Percentiles rank a stretch among this genome's conserved stretches.
Evolutionary conservation across 2,888 invertebrate genomes (phyloP).

Genomic region (Chrysotoxum bicinctum): DNA sequence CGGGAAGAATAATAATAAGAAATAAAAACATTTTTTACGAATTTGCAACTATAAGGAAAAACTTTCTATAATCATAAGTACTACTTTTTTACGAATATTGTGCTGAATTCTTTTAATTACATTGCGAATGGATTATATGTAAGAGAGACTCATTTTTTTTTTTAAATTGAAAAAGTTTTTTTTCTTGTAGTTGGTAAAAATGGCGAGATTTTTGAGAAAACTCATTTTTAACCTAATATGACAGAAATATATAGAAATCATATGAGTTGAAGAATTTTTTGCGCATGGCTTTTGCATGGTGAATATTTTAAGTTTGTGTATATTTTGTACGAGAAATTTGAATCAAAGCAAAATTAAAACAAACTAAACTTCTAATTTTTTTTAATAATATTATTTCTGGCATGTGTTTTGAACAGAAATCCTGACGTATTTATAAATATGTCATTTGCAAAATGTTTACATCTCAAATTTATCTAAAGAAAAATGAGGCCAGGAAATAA

Average conservation of each 20-base stretch:
- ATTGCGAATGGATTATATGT: constrained; percentile 43
- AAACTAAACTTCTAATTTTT: background rate
- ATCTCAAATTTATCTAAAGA: background rate
- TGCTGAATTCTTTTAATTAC: background rate
- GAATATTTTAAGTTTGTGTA: background rate
- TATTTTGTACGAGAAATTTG: background rate
- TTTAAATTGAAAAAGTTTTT: background rate
- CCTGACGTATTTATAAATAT: background rate
- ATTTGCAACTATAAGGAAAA: background rate
- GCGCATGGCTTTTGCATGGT: constrained; percentile 36
- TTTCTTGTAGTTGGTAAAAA: background rate
- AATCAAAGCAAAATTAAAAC: background rate
- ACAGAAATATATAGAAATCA: background rate
- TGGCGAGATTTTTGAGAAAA: constrained; percentile 16
- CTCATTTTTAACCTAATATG: background rate
- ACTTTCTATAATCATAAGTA: background rate
- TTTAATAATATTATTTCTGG: background rate
- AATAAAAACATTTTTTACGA: constrained; percentile 12
- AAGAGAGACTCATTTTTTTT: background rate
- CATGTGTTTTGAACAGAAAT: background rate
- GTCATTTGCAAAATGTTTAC: background rate
- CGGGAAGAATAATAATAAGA: constrained; percentile 35
- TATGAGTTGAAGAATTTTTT: background rate
- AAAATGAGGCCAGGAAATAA: background rate
- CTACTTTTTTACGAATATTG: constrained; percentile 2